A percentile compares a stretch with the other conserved stretches of the same genome.
Evolutionary conservation across 2,797 vertebrate genomes (phyloP).

Genomic region (Sarcoramphus papa): DNA sequence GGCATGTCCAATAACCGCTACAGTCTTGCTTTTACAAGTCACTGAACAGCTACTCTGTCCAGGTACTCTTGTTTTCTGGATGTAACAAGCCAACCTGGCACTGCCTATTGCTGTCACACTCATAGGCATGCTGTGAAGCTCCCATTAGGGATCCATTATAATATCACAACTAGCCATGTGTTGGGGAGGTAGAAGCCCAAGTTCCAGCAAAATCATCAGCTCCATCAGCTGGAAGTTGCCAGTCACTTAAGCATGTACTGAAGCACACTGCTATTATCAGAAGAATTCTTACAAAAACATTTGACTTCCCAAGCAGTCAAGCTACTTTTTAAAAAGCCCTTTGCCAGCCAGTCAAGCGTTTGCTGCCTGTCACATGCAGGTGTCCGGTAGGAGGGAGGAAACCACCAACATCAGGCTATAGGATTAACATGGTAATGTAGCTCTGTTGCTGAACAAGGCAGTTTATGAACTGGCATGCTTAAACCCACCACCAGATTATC

Average conservation of each 20-base stretch:
- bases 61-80: background rate
- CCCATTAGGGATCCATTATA: background rate
- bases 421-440: too few relatives aligned
- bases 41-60: background rate
- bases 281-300: background rate
- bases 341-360: background rate
- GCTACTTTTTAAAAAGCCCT: background rate
- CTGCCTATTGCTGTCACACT: accelerated
- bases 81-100: background rate
- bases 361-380: accelerated
- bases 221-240: background rate
- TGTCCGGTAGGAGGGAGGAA: background rate
- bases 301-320: background rate
- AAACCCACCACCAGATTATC: background rate
- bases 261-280: background rate
- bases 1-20: accelerated
- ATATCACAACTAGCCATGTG: background rate
- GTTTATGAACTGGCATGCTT: background rate
- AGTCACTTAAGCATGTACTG: background rate
- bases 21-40: background rate
- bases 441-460: background rate
- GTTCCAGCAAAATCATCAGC: background rate
- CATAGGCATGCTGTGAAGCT: background rate
- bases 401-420: background rate
- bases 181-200: background rate